phyloP scores from a whole-genome alignment of 2,113 vertebrate genomes.

The Phrynocephalus versicolor region DNA sequence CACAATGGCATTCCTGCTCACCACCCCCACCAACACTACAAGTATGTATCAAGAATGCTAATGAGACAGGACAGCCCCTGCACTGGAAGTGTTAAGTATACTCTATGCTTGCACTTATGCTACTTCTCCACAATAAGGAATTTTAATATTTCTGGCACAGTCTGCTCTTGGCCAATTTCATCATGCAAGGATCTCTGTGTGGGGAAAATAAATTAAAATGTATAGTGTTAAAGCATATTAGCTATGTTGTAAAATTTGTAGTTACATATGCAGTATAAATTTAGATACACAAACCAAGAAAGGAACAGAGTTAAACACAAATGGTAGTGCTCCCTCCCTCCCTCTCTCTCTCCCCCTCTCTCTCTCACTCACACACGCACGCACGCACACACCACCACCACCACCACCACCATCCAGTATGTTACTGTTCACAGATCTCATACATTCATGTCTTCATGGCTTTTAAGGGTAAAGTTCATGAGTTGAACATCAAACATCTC shows the following conservation, averaged over 20 bases:
- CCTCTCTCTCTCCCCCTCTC: background rate
- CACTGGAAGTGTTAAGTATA: slow-evolving; percentile 73
- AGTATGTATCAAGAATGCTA: slow-evolving; percentile 77
- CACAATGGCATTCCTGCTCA: slow-evolving; percentile 84
- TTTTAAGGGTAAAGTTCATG: background rate
- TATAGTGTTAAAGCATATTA: background rate
- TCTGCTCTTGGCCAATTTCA: slow-evolving; percentile 46
- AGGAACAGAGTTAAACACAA: background rate
- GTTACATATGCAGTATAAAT: background rate
- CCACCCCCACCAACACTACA: slow-evolving; percentile 80
- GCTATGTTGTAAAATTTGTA: background rate
- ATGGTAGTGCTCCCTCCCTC: too few species aligned
- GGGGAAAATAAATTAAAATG: slow-evolving; percentile 49
- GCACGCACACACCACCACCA: too few species aligned
- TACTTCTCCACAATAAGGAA: slow-evolving; percentile 48
- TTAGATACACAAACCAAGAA: background rate
- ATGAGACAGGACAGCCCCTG: slow-evolving; percentile 75
- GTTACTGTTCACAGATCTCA: background rate
- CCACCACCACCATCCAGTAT: too few species aligned
- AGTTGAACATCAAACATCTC: background rate
- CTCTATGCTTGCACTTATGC: slow-evolving; percentile 55
- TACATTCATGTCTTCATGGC: background rate
- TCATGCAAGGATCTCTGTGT: background rate
- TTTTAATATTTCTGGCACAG: slow-evolving; percentile 60
- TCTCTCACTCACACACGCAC: background rate